phyloP scores from a whole-genome alignment of 2,797 vertebrate species.

The Threskiornis aethiopicus region DNA sequence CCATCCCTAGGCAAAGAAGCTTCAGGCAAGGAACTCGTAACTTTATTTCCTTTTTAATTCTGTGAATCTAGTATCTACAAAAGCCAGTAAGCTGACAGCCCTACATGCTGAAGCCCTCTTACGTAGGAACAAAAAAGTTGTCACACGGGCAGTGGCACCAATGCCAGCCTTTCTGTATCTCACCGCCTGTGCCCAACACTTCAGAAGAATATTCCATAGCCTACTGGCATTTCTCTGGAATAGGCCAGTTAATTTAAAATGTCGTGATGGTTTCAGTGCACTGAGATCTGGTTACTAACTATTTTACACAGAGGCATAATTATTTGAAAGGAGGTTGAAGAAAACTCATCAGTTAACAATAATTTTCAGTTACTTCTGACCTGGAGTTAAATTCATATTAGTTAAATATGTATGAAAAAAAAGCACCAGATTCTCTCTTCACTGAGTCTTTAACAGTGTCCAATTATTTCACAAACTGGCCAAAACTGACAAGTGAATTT shows the following conservation, averaged over 20 bases:
- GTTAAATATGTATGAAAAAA: not conserved
- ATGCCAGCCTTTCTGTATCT: not conserved
- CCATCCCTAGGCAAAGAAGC: not conserved
- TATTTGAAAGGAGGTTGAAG: not conserved
- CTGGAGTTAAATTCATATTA: not conserved
- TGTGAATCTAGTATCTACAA: not conserved
- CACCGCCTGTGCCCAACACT: not conserved
- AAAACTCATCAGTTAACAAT: not conserved
- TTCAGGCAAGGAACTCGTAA: not conserved
- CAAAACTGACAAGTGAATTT: not conserved
- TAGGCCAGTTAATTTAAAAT: not conserved
- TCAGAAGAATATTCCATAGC: not conserved
- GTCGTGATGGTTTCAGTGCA: not conserved
- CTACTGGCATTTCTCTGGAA: not conserved
- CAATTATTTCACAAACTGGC: not conserved
- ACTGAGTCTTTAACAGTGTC: not conserved
- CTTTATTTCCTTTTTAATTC: not conserved
- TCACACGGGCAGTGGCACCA: not conserved
- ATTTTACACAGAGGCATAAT: not conserved
- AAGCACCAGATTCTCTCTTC: not conserved
- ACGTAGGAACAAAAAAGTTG: not conserved
- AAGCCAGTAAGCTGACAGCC: not conserved
- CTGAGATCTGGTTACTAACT: not conserved
- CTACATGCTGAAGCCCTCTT: not conserved
- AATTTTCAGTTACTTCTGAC: not conserved